Base-by-base conservation (phyloP, 2,888 invertebrate species). In the Calliphora vomitoria region DNA sequence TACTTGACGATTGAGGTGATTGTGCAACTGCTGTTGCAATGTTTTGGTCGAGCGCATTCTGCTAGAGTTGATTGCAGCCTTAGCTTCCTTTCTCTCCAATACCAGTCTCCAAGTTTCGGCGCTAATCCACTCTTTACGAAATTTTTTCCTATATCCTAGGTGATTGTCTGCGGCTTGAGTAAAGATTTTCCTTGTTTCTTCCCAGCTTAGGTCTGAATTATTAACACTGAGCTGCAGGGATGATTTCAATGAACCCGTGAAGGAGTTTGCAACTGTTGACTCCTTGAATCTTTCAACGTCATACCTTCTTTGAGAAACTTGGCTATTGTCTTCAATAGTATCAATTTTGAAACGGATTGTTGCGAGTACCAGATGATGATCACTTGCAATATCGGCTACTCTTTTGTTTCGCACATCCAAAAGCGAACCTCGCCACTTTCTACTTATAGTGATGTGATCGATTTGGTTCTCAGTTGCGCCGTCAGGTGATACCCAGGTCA, bases 371-470 rank as follows among this genome's bases (percentile, higher is more conserved):
- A 25, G 25, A 25, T 25, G 25, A 25, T 25, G 25, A 25, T 25
- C 25, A 25, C 25, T 25, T 25, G 25, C 25, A 1, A 25, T 25
- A 25, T 25, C 25, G 25, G 2, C 25, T 25, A 1, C 25, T 25
- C 2, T 25, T 25, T 25, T 25, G 25, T 25, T 25, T 25, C 2
- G 71, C 35, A 55, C 55, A 38, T 71, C 71, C 55, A 53, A 4
- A 1, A 71, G 38, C 5, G 35, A 53, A 3, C n/a, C 35, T 5
- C 38, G 55, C 38, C 35, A 71, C 3, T 50, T 71, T 55, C 18
- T 55, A 11, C 55, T 55, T 10, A 72, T 72, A 18, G 41, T 20
- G 1, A 58, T 58, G 41, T 72, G 72, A 13, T 60, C 41, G 3
- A 72, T 58, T 10, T 71, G 71, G 18, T 55, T 71, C 13, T 71